Base-by-base conservation (phyloP, 2,888 invertebrate genomes). In the Anarsia innoxiella region DNA sequence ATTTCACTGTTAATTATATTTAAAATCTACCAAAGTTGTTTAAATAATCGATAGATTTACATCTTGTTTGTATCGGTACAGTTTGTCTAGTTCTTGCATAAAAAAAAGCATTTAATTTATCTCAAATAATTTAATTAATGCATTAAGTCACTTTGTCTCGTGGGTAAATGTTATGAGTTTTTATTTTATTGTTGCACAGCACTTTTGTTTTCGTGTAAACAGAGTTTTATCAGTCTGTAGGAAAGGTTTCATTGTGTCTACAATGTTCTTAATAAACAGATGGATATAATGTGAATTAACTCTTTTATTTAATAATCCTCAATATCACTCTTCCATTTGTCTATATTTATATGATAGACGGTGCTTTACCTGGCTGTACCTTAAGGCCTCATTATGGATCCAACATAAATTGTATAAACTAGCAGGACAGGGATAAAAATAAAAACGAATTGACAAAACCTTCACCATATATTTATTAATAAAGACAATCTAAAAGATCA, bases 401-500 rank as follows among this genome's bases (percentile, higher is more conserved):
- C n/a, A n/a, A n/a, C n/a, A n/a, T n/a, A n/a, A n/a, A n/a, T n/a
- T n/a, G n/a, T n/a, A 19, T 19, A 19, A 19, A 19, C 3, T 16
- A 19, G n/a, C 25, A 23, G 23, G 32, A 12, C 1, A n/a, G 46
- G 31, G 31, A 46, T 3, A 28, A 69, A 73, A 73, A 80, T 69
- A 71, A 78, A 76, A 78, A 74, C 70, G 59, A 78, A 56, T 73
- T 68, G 75, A 78, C 78, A 77, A 84, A 83, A 84, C 80, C 79
- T 84, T 83, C 82, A 83, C 83, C 84, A 83, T 83, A 80, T 83
- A 83, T 84, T 84, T 83, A 84, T 83, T 83, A 83, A 84, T 84
- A 84, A 84, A 84, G 83, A 84, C 84, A 84, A 82, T 84, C 84
- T 84, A 84, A 84, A 84, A 84, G 84, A 83, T 84, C 84, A 84